Evolutionary conservation across 2,797 vertebrate species (phyloP).

Genomic region (Anguilla obscura): DNA sequence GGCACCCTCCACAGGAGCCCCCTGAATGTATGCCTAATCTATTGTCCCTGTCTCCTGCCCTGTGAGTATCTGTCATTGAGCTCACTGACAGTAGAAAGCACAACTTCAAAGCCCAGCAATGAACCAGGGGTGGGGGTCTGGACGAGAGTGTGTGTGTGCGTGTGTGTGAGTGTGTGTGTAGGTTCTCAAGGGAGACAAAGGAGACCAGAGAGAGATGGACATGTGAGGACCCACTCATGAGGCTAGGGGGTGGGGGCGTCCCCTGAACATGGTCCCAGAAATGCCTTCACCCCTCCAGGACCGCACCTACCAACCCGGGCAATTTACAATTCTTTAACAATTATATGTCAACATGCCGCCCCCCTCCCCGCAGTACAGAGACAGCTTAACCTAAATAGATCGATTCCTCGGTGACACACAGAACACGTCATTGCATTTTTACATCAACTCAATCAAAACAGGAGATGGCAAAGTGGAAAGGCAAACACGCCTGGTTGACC

Average conservation of each 20-base stretch:
- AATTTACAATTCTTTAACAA: not conserved
- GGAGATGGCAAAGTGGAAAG: not conserved
- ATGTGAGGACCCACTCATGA: conserved; percentile 59
- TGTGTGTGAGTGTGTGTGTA: conserved; percentile 5
- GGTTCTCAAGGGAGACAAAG: conserved; percentile 65
- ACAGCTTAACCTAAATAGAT: conserved; percentile 22
- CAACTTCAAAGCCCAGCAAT: conserved; percentile 29
- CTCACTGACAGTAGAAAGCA: conserved; percentile 30
- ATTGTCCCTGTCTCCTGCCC: conserved; percentile 14
- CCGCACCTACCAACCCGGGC: not conserved
- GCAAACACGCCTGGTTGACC: not conserved
- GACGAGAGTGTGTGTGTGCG: not conserved
- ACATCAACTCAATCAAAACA: conserved; percentile 36
- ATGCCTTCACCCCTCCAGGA: conserved; percentile 41
- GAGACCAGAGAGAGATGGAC: conserved; percentile 67
- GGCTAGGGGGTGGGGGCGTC: conserved; percentile 49
- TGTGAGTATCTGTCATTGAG: conserved; percentile 35
- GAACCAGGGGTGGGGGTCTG: not conserved
- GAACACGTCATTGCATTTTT: conserved; percentile 35
- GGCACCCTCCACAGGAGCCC: not conserved
- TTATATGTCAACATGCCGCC: not conserved
- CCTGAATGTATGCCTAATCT: conserved; percentile 13
- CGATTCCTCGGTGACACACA: not conserved
- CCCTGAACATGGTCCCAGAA: conserved; percentile 2
- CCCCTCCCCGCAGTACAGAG: not conserved